phyloP scores from a whole-genome alignment of 2,888 invertebrate species.

The Coremacera marginata region DNA sequence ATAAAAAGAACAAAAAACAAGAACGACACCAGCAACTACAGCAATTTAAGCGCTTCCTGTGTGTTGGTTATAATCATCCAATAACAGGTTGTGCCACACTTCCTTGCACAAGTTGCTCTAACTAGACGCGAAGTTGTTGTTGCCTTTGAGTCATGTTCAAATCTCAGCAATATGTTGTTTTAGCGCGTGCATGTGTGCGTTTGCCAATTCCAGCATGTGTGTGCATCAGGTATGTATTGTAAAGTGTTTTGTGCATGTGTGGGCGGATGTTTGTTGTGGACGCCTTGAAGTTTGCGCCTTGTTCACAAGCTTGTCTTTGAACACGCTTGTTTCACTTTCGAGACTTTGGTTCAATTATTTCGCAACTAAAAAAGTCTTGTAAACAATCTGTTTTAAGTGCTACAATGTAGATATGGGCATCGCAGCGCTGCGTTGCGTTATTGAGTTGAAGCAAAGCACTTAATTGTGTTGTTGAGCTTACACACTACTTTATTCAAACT shows the following conservation, averaged over 20 bases:
- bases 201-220: not conserved
- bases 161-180: conserved; percentile 12
- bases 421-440: too few species aligned
- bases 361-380: conserved; percentile 16
- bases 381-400: conserved; percentile 25
- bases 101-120: not conserved
- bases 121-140: not conserved
- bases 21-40: not conserved
- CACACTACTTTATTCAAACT: too few species aligned
- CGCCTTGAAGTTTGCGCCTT: not conserved
- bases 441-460: too few species aligned
- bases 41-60: not conserved
- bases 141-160: not conserved
- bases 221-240: not conserved
- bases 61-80: conserved; percentile 26
- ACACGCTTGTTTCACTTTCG: not conserved
- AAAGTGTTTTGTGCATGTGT: not conserved
- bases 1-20: not conserved
- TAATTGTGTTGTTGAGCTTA: too few species aligned
- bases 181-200: not conserved
- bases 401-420: too few species aligned
- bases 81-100: not conserved
- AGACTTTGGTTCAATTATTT: conserved; percentile 20
- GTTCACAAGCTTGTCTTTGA: not conserved
- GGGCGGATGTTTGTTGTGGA: not conserved